Conservation (phyloP, 1,140 invertebrate species). For the Plodia interpunctella region DNA sequence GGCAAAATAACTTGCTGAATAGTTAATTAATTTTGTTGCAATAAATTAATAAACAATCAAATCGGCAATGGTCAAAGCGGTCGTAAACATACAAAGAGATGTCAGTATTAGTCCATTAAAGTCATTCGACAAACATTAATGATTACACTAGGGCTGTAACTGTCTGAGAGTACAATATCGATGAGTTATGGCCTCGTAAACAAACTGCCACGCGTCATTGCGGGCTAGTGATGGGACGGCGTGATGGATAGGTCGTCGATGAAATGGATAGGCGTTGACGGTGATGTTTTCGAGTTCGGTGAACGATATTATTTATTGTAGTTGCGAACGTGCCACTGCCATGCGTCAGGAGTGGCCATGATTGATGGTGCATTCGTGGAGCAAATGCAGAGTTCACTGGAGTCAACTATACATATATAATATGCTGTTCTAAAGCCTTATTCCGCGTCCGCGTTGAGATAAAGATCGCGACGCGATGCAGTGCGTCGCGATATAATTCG, state of each 20-base stretch:
- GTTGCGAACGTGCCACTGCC: conserved; percentile 1
- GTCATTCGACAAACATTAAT: conserved; percentile 53
- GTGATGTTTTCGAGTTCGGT: neutral
- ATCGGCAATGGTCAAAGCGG: conserved; percentile 26
- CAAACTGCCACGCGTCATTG: conserved; percentile 34
- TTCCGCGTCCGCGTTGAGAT: no score
- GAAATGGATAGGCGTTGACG: conserved; percentile 11
- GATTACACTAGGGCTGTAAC: conserved; percentile 43
- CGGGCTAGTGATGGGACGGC: conserved; percentile 27
- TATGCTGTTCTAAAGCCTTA: no score
- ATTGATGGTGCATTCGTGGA: neutral
- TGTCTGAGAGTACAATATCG: conserved; percentile 44
- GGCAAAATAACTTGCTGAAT: conserved; percentile 7
- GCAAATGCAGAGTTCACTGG: neutral
- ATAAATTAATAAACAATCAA: conserved; percentile 21
- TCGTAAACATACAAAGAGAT: conserved; percentile 29
- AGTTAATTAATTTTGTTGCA: neutral
- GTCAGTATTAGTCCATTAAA: conserved; percentile 52
- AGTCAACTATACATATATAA: neutral
- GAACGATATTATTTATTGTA: no score
- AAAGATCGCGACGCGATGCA: no score
- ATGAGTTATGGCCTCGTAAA: conserved; percentile 58
- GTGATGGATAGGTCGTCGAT: conserved; percentile 38
- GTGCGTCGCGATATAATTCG: no score
- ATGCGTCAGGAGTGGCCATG: neutral